A percentile compares a stretch with the other conserved stretches of the same genome.
phyloP scores from a whole-genome alignment of 2,113 vertebrate species.

The Lutjanus erythropterus region DNA sequence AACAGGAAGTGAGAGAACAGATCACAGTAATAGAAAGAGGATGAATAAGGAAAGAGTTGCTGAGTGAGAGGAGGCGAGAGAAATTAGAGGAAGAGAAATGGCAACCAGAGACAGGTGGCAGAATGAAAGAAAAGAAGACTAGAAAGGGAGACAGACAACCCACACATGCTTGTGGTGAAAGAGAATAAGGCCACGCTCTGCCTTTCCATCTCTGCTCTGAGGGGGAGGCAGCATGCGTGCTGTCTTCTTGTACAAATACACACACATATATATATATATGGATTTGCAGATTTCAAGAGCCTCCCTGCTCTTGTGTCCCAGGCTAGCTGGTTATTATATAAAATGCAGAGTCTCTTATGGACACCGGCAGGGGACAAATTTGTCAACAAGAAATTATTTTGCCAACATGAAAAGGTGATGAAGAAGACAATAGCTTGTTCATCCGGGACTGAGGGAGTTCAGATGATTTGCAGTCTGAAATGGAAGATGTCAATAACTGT shows the following conservation, averaged over 20 bases:
- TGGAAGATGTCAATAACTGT: neutral
- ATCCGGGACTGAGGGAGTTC: constrained; percentile 20
- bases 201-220: constrained; percentile 53
- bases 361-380: constrained; percentile 24
- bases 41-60: neutral
- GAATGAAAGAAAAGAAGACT: constrained; percentile 23
- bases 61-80: neutral
- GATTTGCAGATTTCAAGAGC: constrained; percentile 58
- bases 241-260: neutral
- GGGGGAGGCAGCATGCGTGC: constrained; percentile 39
- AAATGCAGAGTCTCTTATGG: constrained; percentile 43
- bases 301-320: constrained; percentile 20
- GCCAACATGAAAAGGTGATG: constrained; percentile 60
- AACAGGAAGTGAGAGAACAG: neutral
- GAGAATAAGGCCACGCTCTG: constrained; percentile 46
- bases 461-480: constrained; percentile 36
- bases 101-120: constrained; percentile 15
- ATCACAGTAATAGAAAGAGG: neutral
- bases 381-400: constrained; percentile 37
- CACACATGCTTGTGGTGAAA: constrained; percentile 57
- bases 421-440: constrained; percentile 46
- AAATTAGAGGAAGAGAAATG: constrained; percentile 32
- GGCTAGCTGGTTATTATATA: constrained; percentile 47
- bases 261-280: neutral
- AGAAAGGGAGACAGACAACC: constrained; percentile 43